These are phyloP conservation scores for Myotis findleyi DNA, from an alignment of 2,797 vertebrate genomes.

Conservation along the genomic window DNA sequence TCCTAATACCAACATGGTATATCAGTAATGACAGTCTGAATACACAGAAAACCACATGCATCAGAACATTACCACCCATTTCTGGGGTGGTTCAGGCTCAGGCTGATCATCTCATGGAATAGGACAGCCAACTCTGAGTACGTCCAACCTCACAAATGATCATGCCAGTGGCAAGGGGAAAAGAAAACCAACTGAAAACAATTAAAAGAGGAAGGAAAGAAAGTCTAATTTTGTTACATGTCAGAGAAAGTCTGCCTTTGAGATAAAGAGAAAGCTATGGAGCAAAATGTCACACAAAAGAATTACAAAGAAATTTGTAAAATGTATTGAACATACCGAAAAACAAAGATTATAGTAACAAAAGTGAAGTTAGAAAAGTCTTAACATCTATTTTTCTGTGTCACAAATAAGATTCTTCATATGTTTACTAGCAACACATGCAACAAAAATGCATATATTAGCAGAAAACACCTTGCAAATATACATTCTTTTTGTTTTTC, in stretches of 20 bases:
- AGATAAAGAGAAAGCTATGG: background rate
- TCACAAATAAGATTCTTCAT: background rate
- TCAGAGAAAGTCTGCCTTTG: slow-evolving; percentile 1
- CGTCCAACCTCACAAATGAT: background rate
- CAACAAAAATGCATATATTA: background rate
- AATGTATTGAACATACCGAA: background rate
- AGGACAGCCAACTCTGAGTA: background rate
- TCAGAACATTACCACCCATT: slow-evolving; percentile 9
- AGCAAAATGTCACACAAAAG: background rate
- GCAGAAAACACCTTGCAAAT: background rate
- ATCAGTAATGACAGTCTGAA: background rate
- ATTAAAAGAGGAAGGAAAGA: slow-evolving; percentile 25
- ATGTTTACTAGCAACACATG: background rate
- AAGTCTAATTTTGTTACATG: background rate
- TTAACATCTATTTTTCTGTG: background rate
- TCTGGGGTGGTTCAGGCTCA: background rate
- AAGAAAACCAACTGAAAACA: background rate
- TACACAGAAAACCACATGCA: background rate
- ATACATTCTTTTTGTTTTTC: background rate
- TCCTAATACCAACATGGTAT: background rate
- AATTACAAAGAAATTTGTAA: slow-evolving; percentile 16
- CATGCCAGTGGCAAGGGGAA: background rate
- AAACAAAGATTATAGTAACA: background rate
- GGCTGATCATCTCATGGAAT: background rate
- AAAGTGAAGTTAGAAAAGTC: background rate